phyloP scores from a whole-genome alignment of 2,113 vertebrate genomes.

The Terrapene triunguis region DNA sequence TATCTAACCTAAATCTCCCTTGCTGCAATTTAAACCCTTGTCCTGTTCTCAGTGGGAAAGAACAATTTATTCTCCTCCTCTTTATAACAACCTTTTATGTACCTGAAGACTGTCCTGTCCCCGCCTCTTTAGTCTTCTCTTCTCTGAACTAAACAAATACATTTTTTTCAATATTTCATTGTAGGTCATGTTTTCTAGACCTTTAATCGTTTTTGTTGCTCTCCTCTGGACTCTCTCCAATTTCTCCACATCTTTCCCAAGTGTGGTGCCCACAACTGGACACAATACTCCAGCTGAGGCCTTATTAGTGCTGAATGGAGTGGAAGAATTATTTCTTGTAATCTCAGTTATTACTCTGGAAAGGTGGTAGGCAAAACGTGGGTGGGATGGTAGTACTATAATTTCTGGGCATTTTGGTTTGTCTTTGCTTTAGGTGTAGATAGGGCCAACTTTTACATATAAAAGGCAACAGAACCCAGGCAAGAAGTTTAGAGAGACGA shows the following conservation, averaged over 20 bases:
- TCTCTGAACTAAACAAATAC: not conserved
- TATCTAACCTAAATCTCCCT: not conserved
- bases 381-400: not conserved
- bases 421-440: not conserved
- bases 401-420: not conserved
- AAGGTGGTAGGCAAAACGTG: not conserved
- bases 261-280: not conserved
- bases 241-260: not conserved
- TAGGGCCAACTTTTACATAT: rapidly evolving
- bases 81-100: not conserved
- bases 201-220: not conserved
- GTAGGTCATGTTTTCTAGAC: not conserved
- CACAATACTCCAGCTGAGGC: not conserved
- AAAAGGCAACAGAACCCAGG: not conserved
- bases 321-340: not conserved
- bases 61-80: no score
- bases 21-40: not conserved
- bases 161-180: not conserved
- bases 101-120: not conserved
- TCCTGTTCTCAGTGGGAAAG: not conserved
- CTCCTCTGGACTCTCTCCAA: not conserved
- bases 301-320: not conserved
- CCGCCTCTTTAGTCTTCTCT: no score
- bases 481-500: not conserved
- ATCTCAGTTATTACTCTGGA: not conserved